Base-by-base conservation (phyloP, 2,797 vertebrate species). In the Antrozous pallidus region DNA sequence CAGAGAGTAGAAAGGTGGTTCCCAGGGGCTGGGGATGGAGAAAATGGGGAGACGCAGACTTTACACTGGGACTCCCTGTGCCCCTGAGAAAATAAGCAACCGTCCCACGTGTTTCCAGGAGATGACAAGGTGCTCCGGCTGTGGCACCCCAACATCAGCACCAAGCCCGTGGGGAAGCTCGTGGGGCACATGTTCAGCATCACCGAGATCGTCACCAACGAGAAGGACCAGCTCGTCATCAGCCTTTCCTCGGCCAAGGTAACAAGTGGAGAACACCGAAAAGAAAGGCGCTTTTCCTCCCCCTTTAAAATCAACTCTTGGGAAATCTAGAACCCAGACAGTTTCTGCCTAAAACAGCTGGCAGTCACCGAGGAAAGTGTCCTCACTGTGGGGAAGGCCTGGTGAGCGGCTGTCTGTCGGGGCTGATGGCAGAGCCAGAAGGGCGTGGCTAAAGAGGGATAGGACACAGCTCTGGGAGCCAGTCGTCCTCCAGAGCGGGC, bases 191-290 rank as follows among this genome's bases (percentile, higher is more conserved):
- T 77, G 97, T 97, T 98, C 71, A 97, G 96, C 36, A 77, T 98
- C 96, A 97, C 95, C 0, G 98, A 98, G 86, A 97, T 98, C 22
- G 98, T 97, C 22, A 96, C 96, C 77, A 98, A 98, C 79, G 98
- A 98, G 94, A 98, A 97, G 91, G 98, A 98, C 42, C 98, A 98
- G 22, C 98, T 98, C 1, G 22, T 98, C 78, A 98, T 98, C 89
- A 98, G 98, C 89, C 97, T 98, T 28, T 98, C 98, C 58, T 97
- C 97, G 45, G 97, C 97, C 93, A 98, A 98, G 97, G 98, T 98
- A 98, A 94, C 81, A 45, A 36, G 31, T 28, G 93, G 36, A 33
- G 56, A 87, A 75, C 2, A 70, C 75, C 73, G 6, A 26, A 40
- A 40, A 6, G 0, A 12, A 49, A 85, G 42, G 58, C 85, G 24